These are phyloP conservation scores for Actinia tenebrosa DNA, from an alignment of 64 coral and sea anemone species.

Conservation along the genomic window DNA sequence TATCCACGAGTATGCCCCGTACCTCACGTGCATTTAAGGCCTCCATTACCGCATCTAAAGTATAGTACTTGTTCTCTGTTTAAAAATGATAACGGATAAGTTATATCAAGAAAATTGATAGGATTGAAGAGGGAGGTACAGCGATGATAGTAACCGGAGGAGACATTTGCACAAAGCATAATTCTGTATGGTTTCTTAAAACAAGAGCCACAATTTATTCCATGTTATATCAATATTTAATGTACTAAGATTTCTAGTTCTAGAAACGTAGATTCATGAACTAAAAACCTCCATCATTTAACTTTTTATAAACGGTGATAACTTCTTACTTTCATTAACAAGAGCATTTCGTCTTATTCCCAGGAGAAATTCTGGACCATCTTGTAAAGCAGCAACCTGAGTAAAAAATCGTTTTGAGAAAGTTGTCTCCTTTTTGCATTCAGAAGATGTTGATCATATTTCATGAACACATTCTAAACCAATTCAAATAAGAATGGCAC, in stretches of 20 bases:
- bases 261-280: too few species aligned
- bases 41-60: slow-evolving; percentile 12
- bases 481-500: too few species aligned
- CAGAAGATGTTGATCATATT: not conserved
- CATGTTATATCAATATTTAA: not conserved
- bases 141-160: too few species aligned
- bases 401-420: not conserved
- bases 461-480: not conserved
- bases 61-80: slow-evolving; percentile 29
- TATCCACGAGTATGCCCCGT: slow-evolving; percentile 41
- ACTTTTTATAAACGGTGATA: too few species aligned
- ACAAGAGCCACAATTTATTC: not conserved
- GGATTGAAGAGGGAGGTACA: too few species aligned
- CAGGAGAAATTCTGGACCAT: slow-evolving; percentile 39
- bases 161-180: too few species aligned
- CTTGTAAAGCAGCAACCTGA: slow-evolving; percentile 40
- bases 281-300: too few species aligned
- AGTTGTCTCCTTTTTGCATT: too few species aligned
- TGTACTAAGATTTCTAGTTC: too few species aligned
- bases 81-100: not conserved
- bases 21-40: slow-evolving; percentile 30
- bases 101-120: not conserved
- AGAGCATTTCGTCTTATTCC: slow-evolving; percentile 35
- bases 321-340: slow-evolving; percentile 33
- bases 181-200: too few species aligned